Percentiles rank a stretch among this genome's conserved stretches.
These are phyloP conservation scores for Hemicrepidius hirtus DNA, from an alignment of 2,888 invertebrate species.

Conservation along the genomic window DNA sequence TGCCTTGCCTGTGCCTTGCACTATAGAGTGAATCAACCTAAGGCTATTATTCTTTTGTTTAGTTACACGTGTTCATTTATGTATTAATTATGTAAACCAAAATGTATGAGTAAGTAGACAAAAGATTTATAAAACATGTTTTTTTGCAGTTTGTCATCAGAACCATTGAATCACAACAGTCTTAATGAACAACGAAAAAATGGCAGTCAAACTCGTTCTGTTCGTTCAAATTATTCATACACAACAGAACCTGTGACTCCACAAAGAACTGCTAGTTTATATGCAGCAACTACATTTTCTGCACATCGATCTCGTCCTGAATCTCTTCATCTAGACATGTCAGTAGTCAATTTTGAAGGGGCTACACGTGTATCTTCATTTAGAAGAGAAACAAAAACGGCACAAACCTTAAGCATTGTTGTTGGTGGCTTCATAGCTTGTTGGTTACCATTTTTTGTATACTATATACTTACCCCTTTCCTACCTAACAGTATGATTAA, in stretches of 20 bases:
- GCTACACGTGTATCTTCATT: slow-evolving; percentile 78
- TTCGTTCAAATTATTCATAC: slow-evolving; percentile 68
- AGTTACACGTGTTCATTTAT: too few relatives aligned
- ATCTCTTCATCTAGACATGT: slow-evolving; percentile 74
- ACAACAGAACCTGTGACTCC: slow-evolving; percentile 64
- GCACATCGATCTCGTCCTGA: slow-evolving; percentile 72
- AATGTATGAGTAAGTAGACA: neutral
- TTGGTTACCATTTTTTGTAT: slow-evolving; percentile 91
- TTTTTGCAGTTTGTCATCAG: slow-evolving; percentile 54
- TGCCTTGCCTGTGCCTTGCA: too few relatives aligned
- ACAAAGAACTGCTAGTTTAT: slow-evolving; percentile 65
- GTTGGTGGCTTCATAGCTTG: slow-evolving; percentile 92
- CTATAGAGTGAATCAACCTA: too few relatives aligned
- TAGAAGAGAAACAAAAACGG: slow-evolving; percentile 89
- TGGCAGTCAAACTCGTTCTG: slow-evolving; percentile 61
- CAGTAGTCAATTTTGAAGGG: slow-evolving; percentile 74
- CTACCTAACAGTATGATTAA: slow-evolving; percentile 77
- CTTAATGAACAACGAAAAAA: slow-evolving; percentile 53
- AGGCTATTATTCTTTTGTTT: too few relatives aligned
- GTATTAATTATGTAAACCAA: too few relatives aligned
- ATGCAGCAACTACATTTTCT: slow-evolving; percentile 63
- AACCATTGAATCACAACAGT: slow-evolving; percentile 48
- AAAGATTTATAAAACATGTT: neutral
- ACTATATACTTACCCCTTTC: slow-evolving; percentile 88
- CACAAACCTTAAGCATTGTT: slow-evolving; percentile 89